These are phyloP conservation scores for Drosophila suboccidentalis DNA, from an alignment of 2,888 invertebrate genomes.

Conservation along the genomic window DNA sequence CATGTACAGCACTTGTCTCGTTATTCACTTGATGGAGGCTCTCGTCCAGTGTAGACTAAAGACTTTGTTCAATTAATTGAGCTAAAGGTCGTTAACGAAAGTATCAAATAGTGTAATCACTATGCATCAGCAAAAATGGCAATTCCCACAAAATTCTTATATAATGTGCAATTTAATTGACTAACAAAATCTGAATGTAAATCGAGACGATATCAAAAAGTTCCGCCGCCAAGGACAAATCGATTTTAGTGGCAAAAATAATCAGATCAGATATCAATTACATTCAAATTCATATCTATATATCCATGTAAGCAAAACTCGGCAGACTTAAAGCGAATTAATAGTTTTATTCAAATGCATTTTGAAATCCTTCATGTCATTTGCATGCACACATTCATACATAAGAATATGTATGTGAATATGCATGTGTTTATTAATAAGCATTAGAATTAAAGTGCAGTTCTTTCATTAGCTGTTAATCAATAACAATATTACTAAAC, in stretches of 20 bases:
- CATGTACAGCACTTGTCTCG: not conserved
- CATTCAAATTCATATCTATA: not conserved
- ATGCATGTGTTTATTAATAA: conserved; percentile 60
- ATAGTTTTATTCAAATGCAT: conserved; percentile 75
- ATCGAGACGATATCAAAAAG: conserved; percentile 23
- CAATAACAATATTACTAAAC: conserved; percentile 73
- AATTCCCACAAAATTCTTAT: not conserved
- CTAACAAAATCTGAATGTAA: conserved; percentile 18
- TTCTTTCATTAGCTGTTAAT: conserved; percentile 66
- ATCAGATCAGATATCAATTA: not conserved
- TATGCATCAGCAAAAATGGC: not conserved
- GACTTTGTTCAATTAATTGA: not conserved
- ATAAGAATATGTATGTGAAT: not conserved
- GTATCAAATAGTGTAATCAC: not conserved
- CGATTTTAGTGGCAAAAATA: not conserved
- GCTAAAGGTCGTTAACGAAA: not conserved
- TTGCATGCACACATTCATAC: conserved; percentile 16
- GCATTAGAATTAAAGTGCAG: conserved; percentile 66
- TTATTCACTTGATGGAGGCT: not conserved
- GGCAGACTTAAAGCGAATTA: conserved; percentile 44
- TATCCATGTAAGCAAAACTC: not conserved
- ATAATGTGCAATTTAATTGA: not conserved
- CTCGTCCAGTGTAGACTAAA: not conserved
- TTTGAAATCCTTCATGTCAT: conserved; percentile 59
- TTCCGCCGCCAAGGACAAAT: conserved; percentile 9